Percentiles rank a stretch among this genome's conserved stretches.
Conservation (phyloP, 2,888 invertebrate genomes). For the Nematopogon swammerdamellus region DNA sequence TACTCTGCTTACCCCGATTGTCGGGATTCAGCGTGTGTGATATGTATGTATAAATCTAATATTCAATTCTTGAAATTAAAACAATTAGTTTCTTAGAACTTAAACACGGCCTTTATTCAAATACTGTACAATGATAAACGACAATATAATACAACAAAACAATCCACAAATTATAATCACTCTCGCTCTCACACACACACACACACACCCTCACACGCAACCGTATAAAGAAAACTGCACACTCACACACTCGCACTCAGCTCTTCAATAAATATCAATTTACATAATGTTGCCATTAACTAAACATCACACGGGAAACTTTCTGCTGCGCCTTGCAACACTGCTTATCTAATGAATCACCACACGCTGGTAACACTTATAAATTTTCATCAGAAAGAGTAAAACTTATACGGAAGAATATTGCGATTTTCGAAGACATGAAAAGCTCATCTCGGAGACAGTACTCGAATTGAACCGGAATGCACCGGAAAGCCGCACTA, state of each 20-base stretch:
- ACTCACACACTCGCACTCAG: background rate
- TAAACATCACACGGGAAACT: background rate
- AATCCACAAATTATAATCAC: background rate
- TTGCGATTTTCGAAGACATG: too few relatives aligned
- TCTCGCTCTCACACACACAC: background rate
- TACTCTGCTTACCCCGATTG: too few relatives aligned
- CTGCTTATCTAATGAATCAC: background rate
- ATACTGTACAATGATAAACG: constrained; percentile 47
- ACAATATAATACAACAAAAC: constrained; percentile 23
- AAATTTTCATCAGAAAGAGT: too few relatives aligned
- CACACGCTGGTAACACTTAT: too few relatives aligned
- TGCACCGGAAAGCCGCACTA: too few relatives aligned
- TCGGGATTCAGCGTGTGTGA: too few relatives aligned
- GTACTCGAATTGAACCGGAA: too few relatives aligned
- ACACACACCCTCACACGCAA: background rate
- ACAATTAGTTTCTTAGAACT: constrained; percentile 15
- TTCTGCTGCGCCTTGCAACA: background rate
- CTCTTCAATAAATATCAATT: background rate
- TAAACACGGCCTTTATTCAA: constrained; percentile 51
- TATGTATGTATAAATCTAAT: too few relatives aligned
- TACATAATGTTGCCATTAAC: background rate
- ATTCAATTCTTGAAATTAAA: too few relatives aligned
- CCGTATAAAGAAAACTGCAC: background rate
- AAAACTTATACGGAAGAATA: too few relatives aligned
- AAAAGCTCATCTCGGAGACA: too few relatives aligned